Percentiles rank a stretch among this genome's conserved stretches.
phyloP scores from a whole-genome alignment of 2,888 invertebrate species.

The Bellardia bayeri region DNA sequence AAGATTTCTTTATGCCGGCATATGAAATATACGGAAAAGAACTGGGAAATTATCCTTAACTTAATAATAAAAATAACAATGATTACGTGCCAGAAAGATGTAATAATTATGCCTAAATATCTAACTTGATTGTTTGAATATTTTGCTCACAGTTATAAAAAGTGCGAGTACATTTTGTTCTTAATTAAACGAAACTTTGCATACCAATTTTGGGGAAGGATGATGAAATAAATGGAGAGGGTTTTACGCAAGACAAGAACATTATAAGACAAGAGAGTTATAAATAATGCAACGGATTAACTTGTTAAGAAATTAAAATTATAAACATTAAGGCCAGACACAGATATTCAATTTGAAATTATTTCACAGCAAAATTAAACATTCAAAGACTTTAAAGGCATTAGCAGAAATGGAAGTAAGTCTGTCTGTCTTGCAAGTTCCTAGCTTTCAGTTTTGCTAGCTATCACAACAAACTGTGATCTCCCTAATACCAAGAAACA shows the following conservation, averaged over 20 bases:
- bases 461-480: neutral
- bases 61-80: constrained; percentile 52
- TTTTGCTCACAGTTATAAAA: too few relatives aligned
- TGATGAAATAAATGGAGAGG: neutral
- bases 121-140: too few relatives aligned
- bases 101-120: constrained; percentile 52
- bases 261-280: constrained; percentile 15
- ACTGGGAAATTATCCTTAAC: neutral
- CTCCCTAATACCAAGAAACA: neutral
- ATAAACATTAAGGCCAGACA: constrained; percentile 12
- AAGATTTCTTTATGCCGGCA: neutral
- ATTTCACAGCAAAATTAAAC: neutral
- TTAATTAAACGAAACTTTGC: constrained; percentile 1
- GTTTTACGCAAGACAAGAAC: constrained; percentile 15
- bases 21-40: neutral
- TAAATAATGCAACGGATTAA: constrained; percentile 65
- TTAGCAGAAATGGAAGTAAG: neutral
- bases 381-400: neutral
- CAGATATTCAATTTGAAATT: neutral
- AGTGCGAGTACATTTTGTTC: neutral
- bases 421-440: too few relatives aligned
- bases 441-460: neutral
- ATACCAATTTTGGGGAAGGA: neutral
- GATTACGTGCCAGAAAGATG: constrained; percentile 54
- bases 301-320: constrained; percentile 50